phyloP scores from a whole-genome alignment of 2,113 vertebrate genomes.

The Pseudorhombus dupliciocellatus region DNA sequence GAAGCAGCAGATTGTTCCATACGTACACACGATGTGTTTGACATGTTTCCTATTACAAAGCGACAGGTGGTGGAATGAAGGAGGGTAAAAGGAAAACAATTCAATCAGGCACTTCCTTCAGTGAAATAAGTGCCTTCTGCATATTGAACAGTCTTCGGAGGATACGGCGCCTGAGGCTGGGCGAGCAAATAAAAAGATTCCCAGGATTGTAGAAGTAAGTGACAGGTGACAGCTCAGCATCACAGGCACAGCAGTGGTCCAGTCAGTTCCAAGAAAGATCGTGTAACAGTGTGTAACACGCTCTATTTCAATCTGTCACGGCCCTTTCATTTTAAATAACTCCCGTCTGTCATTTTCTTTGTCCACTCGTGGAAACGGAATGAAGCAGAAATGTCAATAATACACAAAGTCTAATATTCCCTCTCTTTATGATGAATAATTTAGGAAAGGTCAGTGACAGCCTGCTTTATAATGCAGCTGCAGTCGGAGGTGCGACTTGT shows the following conservation, averaged over 20 bases:
- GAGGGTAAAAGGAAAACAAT: neutral
- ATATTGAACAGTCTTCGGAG: neutral
- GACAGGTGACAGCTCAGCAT: constrained; percentile 47
- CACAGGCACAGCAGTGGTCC: constrained; percentile 29
- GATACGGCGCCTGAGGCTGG: constrained; percentile 9
- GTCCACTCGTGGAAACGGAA: constrained; percentile 1
- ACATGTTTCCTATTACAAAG: neutral
- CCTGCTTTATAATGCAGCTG: constrained; percentile 33
- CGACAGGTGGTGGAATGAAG: neutral
- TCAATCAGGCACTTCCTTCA: neutral
- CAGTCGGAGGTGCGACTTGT: constrained; percentile 32
- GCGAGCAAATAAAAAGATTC: constrained; percentile 48
- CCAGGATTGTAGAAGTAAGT: constrained; percentile 31
- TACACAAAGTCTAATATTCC: neutral
- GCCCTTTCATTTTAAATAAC: constrained; percentile 8
- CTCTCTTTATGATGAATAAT: constrained; percentile 14
- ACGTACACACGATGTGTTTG: neutral
- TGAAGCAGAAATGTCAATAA: neutral
- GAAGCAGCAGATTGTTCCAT: neutral
- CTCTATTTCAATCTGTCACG: constrained; percentile 43
- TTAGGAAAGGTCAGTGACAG: constrained; percentile 16
- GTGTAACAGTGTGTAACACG: constrained; percentile 45
- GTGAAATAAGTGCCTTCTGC: constrained; percentile 17
- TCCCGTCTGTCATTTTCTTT: neutral
- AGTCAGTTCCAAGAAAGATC: constrained; percentile 33